phyloP scores from a whole-genome alignment of 2,113 vertebrate genomes.

The Tautogolabrus adspersus region DNA sequence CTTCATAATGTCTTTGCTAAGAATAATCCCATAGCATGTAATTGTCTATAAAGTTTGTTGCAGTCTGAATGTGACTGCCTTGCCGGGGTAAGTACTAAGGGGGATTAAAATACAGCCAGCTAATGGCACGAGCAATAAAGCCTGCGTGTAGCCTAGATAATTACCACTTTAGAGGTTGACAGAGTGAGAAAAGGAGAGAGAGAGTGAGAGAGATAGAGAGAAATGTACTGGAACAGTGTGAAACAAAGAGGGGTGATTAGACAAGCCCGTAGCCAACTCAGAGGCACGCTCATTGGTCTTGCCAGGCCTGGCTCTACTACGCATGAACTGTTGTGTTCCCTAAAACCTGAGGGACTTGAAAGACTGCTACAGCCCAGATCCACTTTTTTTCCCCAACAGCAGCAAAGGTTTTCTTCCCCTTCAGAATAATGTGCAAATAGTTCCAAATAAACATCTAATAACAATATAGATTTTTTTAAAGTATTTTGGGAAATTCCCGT shows the following conservation, averaged over 20 bases:
- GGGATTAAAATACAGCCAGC: conserved; percentile 74
- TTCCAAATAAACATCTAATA: conserved; percentile 67
- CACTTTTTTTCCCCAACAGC: conserved; percentile 45
- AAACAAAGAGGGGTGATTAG: conserved; percentile 33
- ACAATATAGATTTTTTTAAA: conserved; percentile 49
- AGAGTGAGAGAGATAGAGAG: conserved; percentile 13
- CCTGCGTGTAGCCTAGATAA: conserved; percentile 68
- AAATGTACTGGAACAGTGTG: conserved; percentile 21
- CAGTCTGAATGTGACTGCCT: conserved; percentile 53
- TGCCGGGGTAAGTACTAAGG: conserved; percentile 60
- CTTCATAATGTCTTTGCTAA: conserved; percentile 44
- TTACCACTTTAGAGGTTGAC: conserved; percentile 66
- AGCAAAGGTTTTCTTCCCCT: conserved; percentile 28
- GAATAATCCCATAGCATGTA: conserved; percentile 56
- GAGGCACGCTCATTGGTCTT: conserved; percentile 37
- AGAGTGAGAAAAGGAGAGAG: conserved; percentile 50
- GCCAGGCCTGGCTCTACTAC: conserved; percentile 49
- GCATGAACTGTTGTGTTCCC: conserved; percentile 49
- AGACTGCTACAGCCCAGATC: conserved; percentile 40
- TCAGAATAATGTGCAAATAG: conserved; percentile 56
- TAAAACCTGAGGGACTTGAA: conserved; percentile 47
- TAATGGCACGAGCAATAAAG: conserved; percentile 76
- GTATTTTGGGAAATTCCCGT: conserved; percentile 21
- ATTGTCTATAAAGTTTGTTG: conserved; percentile 52
- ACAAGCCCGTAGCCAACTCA: conserved; percentile 29